Base-by-base conservation (phyloP, 2,113 vertebrate species). In the Pungitius pungitius region DNA sequence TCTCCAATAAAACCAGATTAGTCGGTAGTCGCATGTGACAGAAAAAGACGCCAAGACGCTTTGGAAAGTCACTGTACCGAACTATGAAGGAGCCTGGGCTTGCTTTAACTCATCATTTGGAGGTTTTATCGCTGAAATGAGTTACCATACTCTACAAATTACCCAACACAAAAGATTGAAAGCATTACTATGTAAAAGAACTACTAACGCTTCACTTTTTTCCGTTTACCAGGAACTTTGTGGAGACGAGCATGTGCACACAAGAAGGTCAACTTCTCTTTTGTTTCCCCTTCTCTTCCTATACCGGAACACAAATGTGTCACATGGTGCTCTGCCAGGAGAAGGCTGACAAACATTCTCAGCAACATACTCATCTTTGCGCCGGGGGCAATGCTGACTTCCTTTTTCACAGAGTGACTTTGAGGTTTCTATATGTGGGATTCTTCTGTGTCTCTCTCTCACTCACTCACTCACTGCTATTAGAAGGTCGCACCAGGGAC, bases 201-300 rank as follows among this genome's bases (percentile, higher is more conserved):
- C 49, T 68, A 22, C 37, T 15, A 58, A 47, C 1, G 2, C 10
- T 55, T 67, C 0, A 60, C 65, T 61, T 51, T 62, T 69, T 13
- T 63, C 20, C 11, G n/a, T 40, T 72, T 20, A 58, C 52, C 70
- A 35, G 26, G 42, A 63, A 15, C 22, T 39, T n/a, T 76, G 35
- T 26, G 35, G 35, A 63, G 57, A 75, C 54, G 64, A 65, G 13
- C 57, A 64, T 20, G 58, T 37, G 42, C 40, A 18, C 37, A 47
- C 37, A 49, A 79, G 60, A 49, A 52, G 40, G 67, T 56, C 30
- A 65, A 77, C 77, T 68, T 83, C 63, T 79, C 61, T 33, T 13
- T 57, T 49, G 33, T 65, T 4, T 51, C 30, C 6, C n/a, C 12
- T 22, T 17, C 8, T 35, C 14, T 55, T 15, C 26, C 37, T 47